A percentile compares a stretch with the other conserved stretches of the same genome.
These are phyloP conservation scores for Rosalia funebris DNA, from an alignment of 2,888 invertebrate species.

Conservation along the genomic window DNA sequence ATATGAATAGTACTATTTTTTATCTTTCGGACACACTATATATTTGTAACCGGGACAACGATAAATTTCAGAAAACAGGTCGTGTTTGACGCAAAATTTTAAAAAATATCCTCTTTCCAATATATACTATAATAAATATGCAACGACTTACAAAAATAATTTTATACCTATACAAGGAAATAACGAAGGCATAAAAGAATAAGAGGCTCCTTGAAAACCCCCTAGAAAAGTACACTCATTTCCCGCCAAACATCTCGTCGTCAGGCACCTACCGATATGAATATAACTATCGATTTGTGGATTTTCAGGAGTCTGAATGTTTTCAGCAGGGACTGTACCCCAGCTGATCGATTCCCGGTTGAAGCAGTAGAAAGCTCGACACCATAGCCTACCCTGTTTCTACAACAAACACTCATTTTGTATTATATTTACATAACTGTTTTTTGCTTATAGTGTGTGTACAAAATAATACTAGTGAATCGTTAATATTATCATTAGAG, in stretches of 20 bases:
- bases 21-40: no score
- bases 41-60: no score
- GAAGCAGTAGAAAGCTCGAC: constrained; percentile 47
- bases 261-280: constrained; percentile 37
- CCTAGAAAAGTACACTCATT: constrained; percentile 17
- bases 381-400: constrained; percentile 34
- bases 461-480: neutral
- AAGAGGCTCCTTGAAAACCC: neutral
- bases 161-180: neutral
- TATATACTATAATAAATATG: no score
- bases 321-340: constrained; percentile 54
- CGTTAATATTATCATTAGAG: no score
- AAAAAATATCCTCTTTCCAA: no score
- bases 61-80: neutral
- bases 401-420: constrained; percentile 25
- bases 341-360: constrained; percentile 60
- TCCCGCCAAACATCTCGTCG: constrained; percentile 32
- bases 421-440: constrained; percentile 11
- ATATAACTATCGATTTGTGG: constrained; percentile 45
- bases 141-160: neutral
- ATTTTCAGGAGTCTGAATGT: constrained; percentile 39
- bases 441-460: constrained; percentile 4
- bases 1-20: no score
- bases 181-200: neutral
- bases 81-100: neutral